Percentiles rank a stretch among this genome's conserved stretches.
These are phyloP conservation scores for Hesperia comma DNA, from an alignment of 2,888 invertebrate species.

Conservation along the genomic window DNA sequence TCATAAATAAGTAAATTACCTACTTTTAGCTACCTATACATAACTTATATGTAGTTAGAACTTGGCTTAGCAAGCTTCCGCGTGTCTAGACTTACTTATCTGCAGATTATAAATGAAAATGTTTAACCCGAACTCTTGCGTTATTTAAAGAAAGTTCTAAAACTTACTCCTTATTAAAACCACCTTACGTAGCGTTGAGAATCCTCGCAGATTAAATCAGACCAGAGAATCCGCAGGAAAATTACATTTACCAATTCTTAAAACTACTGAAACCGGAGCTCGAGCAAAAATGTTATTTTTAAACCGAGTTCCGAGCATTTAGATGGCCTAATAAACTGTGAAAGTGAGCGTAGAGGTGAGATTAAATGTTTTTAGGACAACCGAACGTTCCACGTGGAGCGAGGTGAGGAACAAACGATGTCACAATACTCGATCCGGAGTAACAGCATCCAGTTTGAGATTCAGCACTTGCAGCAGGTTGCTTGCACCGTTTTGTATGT, in stretches of 20 bases:
- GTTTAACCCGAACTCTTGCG: too few relatives aligned
- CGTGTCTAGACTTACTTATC: too few relatives aligned
- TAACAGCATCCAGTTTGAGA: slow-evolving; percentile 38
- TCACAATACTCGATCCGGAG: slow-evolving; percentile 14
- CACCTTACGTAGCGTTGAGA: not conserved
- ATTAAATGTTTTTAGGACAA: not conserved
- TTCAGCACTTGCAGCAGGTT: slow-evolving; percentile 43
- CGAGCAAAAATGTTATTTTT: too few relatives aligned
- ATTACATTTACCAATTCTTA: not conserved
- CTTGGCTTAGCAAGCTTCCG: too few relatives aligned
- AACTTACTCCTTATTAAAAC: not conserved
- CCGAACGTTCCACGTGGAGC: not conserved
- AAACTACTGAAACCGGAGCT: too few relatives aligned
- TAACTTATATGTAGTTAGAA: too few relatives aligned
- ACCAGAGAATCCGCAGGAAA: not conserved
- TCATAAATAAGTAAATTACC: too few relatives aligned
- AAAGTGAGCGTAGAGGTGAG: not conserved
- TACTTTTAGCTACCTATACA: too few relatives aligned
- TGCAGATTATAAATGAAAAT: too few relatives aligned
- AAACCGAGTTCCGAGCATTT: too few relatives aligned
- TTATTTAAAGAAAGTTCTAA: too few relatives aligned
- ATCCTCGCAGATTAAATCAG: not conserved
- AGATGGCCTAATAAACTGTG: too few relatives aligned
- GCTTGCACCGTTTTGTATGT: slow-evolving; percentile 48
- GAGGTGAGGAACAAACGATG: slow-evolving; percentile 6